Evolutionary conservation across 1,140 invertebrate species (phyloP), one percentile per base, ranked within the genome.

Genomic region (Drosophila novamexicana): DNA sequence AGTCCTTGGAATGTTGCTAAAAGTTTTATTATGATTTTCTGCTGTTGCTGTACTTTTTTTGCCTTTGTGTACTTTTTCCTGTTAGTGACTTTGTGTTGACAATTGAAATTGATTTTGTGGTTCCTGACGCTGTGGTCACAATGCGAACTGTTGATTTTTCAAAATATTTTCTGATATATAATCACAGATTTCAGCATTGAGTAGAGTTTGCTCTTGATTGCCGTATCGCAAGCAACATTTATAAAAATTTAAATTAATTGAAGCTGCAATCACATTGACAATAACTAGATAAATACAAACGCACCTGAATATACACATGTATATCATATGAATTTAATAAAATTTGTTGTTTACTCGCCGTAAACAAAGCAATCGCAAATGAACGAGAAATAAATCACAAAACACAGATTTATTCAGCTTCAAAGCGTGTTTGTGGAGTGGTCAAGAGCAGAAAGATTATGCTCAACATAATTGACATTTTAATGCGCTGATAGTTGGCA

Each of bases 41-140:
- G 67, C 67, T 69, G 47, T n/a, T 67, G 34, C 9, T 22, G 6
- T 59, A 59, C 9, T 58, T 29, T 52, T 66, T 57, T 74, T 69
- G 49, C 42, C 80, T 72, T 73, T 83, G 54, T 66, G 45, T 57
- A 29, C 52, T 52, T 71, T 75, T 69, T 74, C 75, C 71, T 86
- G 67, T 78, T 86, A 86, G 71, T 86, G 79, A 88, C 80, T 88
- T 88, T 88, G 83, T 88, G 83, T 88, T 88, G 83, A 88, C 84
- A 88, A 88, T 88, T 84, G 83, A 88, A 88, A 89, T 88, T 89
- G 84, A 88, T 88, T 88, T 88, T 88, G 83, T 56, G 83, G 83
- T 88, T 81, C 64, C 70, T 61, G 70, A 7, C 49, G 40, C 57
- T 53, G 52, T n/a, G 39, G 37, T 66, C 80, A 81, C 79, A 82